phyloP scores from a whole-genome alignment of 2,113 vertebrate genomes.

The Aphelocoma coerulescens region DNA sequence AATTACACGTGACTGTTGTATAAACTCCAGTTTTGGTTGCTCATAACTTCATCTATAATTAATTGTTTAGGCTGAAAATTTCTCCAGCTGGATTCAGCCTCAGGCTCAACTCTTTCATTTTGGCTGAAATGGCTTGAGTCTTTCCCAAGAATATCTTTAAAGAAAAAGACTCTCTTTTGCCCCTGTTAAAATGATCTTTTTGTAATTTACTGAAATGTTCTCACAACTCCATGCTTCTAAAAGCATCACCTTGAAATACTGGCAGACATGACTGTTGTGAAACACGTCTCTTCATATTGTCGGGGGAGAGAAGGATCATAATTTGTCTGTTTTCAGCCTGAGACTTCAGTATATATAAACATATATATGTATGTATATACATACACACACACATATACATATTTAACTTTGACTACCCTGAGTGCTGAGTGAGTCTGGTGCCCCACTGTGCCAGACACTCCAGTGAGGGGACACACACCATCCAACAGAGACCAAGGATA shows the following conservation, averaged over 20 bases:
- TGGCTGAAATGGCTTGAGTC: background rate
- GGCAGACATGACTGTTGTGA: background rate
- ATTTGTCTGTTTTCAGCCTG: background rate
- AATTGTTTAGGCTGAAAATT: slow-evolving; percentile 32
- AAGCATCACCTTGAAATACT: background rate
- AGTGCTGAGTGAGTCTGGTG: background rate
- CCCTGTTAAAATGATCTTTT: background rate
- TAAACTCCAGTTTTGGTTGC: slow-evolving; percentile 6
- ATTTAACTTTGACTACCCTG: background rate
- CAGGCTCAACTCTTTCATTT: slow-evolving; percentile 21
- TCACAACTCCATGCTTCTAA: background rate
- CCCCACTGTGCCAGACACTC: background rate
- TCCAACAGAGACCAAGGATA: background rate
- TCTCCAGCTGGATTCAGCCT: slow-evolving; percentile 20
- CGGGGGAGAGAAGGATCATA: background rate
- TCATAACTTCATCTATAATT: slow-evolving; percentile 11
- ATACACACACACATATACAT: background rate
- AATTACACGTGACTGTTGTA: background rate
- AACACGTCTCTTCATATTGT: background rate
- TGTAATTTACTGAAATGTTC: background rate
- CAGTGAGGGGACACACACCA: background rate
- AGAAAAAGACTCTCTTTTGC: background rate
- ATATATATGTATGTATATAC: background rate
- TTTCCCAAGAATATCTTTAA: background rate
- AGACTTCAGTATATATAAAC: background rate